Base-by-base conservation (phyloP, 2,797 vertebrate species). In the Poeciliopsis infans region DNA sequence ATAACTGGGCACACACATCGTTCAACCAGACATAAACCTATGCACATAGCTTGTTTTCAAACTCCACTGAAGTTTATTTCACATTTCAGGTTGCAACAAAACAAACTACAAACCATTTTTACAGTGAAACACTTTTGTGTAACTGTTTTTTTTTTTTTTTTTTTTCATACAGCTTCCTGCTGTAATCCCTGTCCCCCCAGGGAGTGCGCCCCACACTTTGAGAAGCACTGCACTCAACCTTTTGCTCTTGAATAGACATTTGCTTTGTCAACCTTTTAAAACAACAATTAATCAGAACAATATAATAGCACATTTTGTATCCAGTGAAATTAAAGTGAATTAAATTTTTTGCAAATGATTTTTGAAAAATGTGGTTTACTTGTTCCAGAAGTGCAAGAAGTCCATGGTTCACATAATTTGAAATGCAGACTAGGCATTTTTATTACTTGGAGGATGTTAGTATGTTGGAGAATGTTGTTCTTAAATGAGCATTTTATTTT, bases 261-360 rank as follows among this genome's bases (percentile, higher is more conserved):
- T 16, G 49, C 61, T 53, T 81, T 2, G 51, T n/a, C 18, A 16
- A 7, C 31, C 12, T 20, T 18, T 49, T 74, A 53, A 74, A 53
- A 25, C 33, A 45, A 75, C 45, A 46, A 75, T 20, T 53, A 66
- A 81, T 82, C 72, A 69, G 49, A 13, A 61, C 25, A 51, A 33
- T 57, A 66, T 79, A 81, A 83, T n/a, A n/a, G 5, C 64, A 79
- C 7, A 11, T 47, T 69, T 68, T 77, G 7, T 57, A 76, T 69
- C 18, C 3, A 36, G 53, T 74, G 69, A 76, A 82, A 78, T 88
- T 70, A 71, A 51, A 75, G 33, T 41, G 7, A 11, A 25, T 64
- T 69, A 25, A 68, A 28, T 57, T 57, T 23, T 23, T 84, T 66
- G 76, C 53, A 72, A 45, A 78, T 31, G 1, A 31, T 31, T 31